These are phyloP conservation scores for Sinocyclocheilus rhinocerous DNA, from an alignment of 2,113 vertebrate species.

Conservation along the genomic window DNA sequence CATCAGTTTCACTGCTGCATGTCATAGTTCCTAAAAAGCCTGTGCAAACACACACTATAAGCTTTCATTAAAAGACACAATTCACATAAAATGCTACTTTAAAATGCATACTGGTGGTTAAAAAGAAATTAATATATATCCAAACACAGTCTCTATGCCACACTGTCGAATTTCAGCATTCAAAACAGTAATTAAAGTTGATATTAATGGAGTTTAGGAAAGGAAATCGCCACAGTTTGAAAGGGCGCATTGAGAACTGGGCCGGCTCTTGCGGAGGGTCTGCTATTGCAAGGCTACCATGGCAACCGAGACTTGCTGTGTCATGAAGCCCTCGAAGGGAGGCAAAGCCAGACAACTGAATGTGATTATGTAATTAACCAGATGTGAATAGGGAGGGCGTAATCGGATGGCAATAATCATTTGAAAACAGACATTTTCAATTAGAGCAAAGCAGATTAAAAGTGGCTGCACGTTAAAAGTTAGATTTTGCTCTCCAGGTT, in stretches of 20 bases:
- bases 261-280: not conserved
- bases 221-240: slow-evolving; percentile 1
- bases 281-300: slow-evolving; percentile 15
- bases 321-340: slow-evolving; percentile 30
- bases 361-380: slow-evolving; percentile 33
- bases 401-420: not conserved
- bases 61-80: not conserved
- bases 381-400: not conserved
- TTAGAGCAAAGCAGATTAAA: slow-evolving; percentile 8
- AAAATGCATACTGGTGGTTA: not conserved
- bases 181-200: not conserved
- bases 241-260: slow-evolving; percentile 3
- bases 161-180: not conserved
- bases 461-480: not conserved
- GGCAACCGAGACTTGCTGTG: slow-evolving; percentile 23
- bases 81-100: not conserved
- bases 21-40: not conserved
- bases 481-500: not conserved
- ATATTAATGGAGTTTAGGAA: not conserved
- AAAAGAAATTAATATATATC: not conserved
- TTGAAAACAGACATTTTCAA: slow-evolving; percentile 34
- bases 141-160: not conserved
- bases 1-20: not conserved
- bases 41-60: not conserved
- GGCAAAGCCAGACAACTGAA: slow-evolving; percentile 29